Percentiles rank a stretch among this genome's conserved stretches.
These are phyloP conservation scores for Drosophila formosana DNA, from an alignment of 2,888 invertebrate species.

Conservation along the genomic window DNA sequence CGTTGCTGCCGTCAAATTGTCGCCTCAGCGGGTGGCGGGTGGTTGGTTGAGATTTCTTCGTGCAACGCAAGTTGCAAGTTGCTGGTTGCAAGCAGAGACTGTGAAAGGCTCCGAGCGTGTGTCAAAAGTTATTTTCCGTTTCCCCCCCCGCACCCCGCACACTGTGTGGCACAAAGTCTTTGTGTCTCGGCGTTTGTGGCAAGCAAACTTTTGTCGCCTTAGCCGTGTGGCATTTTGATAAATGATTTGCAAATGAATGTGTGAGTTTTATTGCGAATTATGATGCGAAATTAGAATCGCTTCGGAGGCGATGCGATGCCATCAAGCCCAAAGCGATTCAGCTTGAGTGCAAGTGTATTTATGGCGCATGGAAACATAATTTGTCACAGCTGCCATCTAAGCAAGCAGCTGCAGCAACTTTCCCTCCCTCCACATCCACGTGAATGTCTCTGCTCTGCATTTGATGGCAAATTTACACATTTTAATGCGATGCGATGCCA, in stretches of 20 bases:
- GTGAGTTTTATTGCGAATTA: slow-evolving; percentile 70
- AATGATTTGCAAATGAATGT: slow-evolving; percentile 75
- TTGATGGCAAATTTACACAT: slow-evolving; percentile 37
- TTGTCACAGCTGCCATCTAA: slow-evolving; percentile 55
- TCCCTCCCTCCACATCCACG: not conserved
- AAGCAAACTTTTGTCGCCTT: slow-evolving; percentile 26
- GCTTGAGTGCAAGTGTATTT: slow-evolving; percentile 51
- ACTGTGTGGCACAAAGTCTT: not conserved
- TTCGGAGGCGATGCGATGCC: not conserved
- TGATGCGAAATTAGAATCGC: slow-evolving; percentile 51
- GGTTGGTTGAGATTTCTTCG: slow-evolving; percentile 8
- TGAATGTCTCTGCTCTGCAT: slow-evolving; percentile 35
- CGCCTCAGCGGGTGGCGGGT: slow-evolving; percentile 3
- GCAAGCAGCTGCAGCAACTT: slow-evolving; percentile 39
- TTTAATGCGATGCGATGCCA: slow-evolving; percentile 28
- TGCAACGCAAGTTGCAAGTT: not conserved
- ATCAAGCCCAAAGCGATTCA: slow-evolving; percentile 15
- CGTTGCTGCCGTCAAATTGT: slow-evolving; percentile 17
- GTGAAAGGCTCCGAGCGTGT: slow-evolving; percentile 3
- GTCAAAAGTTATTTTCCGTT: slow-evolving; percentile 29
- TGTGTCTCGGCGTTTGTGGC: slow-evolving; percentile 8
- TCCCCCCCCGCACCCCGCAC: no score
- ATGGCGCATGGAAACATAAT: slow-evolving; percentile 58
- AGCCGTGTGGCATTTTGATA: slow-evolving; percentile 56
- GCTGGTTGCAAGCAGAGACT: not conserved